Conservation (phyloP, 1,140 invertebrate genomes). For the Drosophila pectinifera region DNA sequence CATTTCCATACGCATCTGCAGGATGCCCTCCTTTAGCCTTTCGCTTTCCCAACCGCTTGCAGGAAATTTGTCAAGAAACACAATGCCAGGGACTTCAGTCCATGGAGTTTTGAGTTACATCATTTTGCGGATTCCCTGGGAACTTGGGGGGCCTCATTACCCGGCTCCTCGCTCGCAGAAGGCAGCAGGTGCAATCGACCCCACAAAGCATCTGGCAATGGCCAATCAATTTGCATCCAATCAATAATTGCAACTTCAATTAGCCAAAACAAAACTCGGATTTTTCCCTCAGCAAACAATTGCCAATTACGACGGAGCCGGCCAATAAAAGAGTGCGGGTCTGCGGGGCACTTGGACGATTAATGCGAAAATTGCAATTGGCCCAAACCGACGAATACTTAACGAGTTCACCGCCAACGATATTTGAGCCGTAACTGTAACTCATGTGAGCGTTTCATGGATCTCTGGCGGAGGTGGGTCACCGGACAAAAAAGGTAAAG, state of each 20-base stretch:
- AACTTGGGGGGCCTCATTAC: constrained; percentile 38
- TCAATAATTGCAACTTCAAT: constrained; percentile 83
- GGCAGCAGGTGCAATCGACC: constrained; percentile 61
- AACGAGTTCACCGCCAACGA: constrained; percentile 36
- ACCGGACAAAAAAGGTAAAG: not conserved
- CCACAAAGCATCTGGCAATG: constrained; percentile 49
- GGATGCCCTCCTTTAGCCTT: constrained; percentile 45
- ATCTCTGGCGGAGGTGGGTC: constrained; percentile 25
- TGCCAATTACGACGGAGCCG: constrained; percentile 60
- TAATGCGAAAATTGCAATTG: constrained; percentile 52
- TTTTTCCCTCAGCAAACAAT: constrained; percentile 51
- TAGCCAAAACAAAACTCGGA: constrained; percentile 59
- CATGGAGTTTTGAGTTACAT: constrained; percentile 66
- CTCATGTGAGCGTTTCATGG: constrained; percentile 8
- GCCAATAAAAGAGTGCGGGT: not conserved
- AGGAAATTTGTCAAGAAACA: constrained; percentile 70
- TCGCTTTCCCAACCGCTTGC: constrained; percentile 42
- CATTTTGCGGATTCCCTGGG: constrained; percentile 49
- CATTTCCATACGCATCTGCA: constrained; percentile 61
- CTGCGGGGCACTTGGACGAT: constrained; percentile 7
- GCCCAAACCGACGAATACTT: constrained; percentile 47
- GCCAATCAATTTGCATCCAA: constrained; percentile 78
- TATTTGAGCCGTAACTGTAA: constrained; percentile 25
- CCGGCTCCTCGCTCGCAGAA: constrained; percentile 18
- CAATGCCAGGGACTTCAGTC: constrained; percentile 42